Evolutionary conservation across 2,888 invertebrate species (phyloP).

Genomic region (Dendrolimus pini): DNA sequence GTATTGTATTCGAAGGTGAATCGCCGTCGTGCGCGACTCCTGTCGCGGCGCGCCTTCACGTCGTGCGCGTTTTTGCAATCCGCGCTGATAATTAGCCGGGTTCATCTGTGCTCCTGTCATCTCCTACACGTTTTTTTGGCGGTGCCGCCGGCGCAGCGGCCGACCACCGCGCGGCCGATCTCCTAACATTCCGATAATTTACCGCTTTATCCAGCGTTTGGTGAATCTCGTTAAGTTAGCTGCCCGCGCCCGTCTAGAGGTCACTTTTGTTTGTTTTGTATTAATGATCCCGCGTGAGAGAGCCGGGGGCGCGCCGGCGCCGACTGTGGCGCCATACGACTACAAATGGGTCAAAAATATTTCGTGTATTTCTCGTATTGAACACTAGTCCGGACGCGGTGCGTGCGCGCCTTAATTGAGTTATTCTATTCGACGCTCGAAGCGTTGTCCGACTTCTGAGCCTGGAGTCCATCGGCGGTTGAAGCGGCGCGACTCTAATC

Average conservation of each 20-base stretch:
- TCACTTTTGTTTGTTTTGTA: conserved; percentile 75
- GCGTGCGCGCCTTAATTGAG: conserved; percentile 55
- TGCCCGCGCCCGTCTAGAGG: conserved; percentile 61
- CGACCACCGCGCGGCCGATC: conserved; percentile 60
- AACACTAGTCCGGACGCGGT: conserved; percentile 35
- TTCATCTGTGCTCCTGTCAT: conserved; percentile 67
- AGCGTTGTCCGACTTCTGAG: conserved; percentile 5
- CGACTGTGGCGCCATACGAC: conserved; percentile 60
- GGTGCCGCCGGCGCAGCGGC: conserved; percentile 40
- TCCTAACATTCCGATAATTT: conserved; percentile 68
- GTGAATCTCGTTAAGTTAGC: conserved; percentile 70
- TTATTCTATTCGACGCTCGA: conserved; percentile 38
- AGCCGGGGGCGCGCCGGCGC: conserved; percentile 69
- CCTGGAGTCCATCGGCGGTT: background rate
- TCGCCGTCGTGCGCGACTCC: conserved; percentile 46
- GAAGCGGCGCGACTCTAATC: conserved; percentile 16
- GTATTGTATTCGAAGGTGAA: conserved; percentile 42
- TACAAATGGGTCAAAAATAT: conserved; percentile 66
- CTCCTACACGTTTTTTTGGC: conserved; percentile 68
- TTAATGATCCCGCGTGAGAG: conserved; percentile 66
- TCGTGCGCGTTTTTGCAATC: conserved; percentile 49
- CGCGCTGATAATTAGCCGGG: conserved; percentile 54
- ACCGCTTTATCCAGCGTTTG: conserved; percentile 72
- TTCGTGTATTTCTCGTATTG: conserved; percentile 66
- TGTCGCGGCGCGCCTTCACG: conserved; percentile 48